Evolutionary conservation across 2,113 vertebrate genomes (phyloP).

Genomic region (Mohoua ochrocephala): DNA sequence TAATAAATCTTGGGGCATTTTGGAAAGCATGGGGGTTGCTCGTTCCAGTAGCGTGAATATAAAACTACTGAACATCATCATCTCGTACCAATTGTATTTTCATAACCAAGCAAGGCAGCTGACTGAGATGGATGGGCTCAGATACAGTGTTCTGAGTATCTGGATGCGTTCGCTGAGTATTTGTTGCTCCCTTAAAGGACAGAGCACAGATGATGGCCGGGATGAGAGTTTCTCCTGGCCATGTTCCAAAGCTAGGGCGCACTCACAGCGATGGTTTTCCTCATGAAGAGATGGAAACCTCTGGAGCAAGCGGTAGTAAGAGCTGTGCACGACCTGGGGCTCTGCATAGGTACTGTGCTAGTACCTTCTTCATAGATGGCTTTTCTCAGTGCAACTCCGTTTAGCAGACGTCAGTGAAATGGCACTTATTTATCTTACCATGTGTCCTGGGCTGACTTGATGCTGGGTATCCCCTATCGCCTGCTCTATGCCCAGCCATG

Average conservation of each 20-base stretch:
- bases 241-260: background rate
- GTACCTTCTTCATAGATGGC: background rate
- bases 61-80: background rate
- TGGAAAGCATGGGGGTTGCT: slow-evolving; percentile 4
- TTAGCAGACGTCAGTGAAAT: background rate
- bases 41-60: slow-evolving; percentile 2
- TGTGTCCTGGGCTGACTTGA: too few relatives aligned
- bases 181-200: background rate
- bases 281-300: background rate
- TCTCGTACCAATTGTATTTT: background rate
- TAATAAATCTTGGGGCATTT: slow-evolving; percentile 58
- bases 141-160: background rate
- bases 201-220: background rate
- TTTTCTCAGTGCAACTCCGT: background rate
- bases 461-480: too few relatives aligned
- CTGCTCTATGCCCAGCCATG: too few relatives aligned
- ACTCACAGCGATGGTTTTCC: background rate
- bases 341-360: background rate
- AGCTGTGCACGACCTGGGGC: background rate
- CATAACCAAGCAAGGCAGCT: background rate
- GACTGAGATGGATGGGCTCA: background rate
- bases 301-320: background rate
- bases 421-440: background rate
- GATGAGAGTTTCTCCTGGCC: background rate
- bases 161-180: background rate